Base-by-base conservation (phyloP, 2,888 invertebrate species). In the Serrognathus titanus region DNA sequence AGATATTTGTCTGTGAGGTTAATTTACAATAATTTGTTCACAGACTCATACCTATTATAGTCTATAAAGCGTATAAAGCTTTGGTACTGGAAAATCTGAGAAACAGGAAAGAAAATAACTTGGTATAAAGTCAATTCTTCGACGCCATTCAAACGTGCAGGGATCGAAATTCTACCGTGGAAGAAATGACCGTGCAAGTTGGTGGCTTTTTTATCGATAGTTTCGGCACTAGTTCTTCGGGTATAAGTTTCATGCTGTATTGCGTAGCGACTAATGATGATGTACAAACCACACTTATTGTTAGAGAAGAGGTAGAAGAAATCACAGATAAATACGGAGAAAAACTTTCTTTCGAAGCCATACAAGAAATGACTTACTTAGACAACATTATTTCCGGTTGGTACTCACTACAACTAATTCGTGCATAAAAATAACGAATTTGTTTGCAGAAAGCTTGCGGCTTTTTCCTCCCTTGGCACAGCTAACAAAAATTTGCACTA, bases 331-430 rank as follows among this genome's bases (percentile, higher is more conserved):
- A 77, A n/a, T 75, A 77, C 4, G 78, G 74, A 0, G 78, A 76
- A 3, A 75, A 73, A 11, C 72, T 83, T 0, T 76, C 74, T 48
- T 84, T 81, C 59, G 81, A 79, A 20, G 72, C 75, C 1, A 71
- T 85, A 1, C 77, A 79, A 54, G 76, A 74, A 13, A 78, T 85
- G 81, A 72, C 73, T 9, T 85, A 84, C 53, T 69, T 85, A 74
- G 83, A 85, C 48, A 81, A 82, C 80, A 81, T 83, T 1, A 69
- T 83, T 0, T 81, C 81, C 63, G 80, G 80, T 80, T 65, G 16
- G 24, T 45, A 31, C 7, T 31, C 24, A 31, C 3, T 31, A 31
- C 24, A 31, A 31, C 6, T 31, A 31, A 31, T 7, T 6, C 24
- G 24, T 31, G 6, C 24, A 6, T 31, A 31, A 31, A 31, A 31